Conservation (phyloP, 2,113 vertebrate genomes). For the Arizona elegans region DNA sequence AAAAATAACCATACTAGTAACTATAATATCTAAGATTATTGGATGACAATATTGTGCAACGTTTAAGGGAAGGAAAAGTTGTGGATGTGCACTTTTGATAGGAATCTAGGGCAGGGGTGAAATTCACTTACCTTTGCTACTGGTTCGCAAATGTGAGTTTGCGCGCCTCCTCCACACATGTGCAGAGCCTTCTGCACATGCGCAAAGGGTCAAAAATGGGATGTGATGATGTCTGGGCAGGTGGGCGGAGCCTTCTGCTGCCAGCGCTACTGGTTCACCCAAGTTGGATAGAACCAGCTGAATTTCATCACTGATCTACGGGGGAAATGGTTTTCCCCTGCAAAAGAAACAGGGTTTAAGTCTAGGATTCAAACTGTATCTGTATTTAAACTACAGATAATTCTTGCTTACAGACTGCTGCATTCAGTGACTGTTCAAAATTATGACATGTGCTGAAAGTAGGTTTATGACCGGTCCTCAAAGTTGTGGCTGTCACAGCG, state of each 20-base stretch:
- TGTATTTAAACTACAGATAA: not conserved
- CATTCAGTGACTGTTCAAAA: not conserved
- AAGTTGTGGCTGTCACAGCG: not conserved
- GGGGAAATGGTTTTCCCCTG: too few relatives aligned
- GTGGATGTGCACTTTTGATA: not conserved
- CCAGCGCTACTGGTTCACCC: too few relatives aligned
- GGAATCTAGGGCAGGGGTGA: too few relatives aligned
- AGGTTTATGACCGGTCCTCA: not conserved
- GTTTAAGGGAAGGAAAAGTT: not conserved
- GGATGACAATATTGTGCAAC: not conserved
- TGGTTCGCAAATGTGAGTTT: too few relatives aligned
- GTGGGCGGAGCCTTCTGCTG: too few relatives aligned
- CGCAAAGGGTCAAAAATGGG: too few relatives aligned
- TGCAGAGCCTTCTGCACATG: too few relatives aligned
- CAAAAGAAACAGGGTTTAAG: not conserved
- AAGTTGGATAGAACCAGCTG: too few relatives aligned
- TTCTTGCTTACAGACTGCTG: not conserved
- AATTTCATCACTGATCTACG: too few relatives aligned
- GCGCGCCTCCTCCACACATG: too few relatives aligned
- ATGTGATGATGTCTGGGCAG: too few relatives aligned
- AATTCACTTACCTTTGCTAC: too few relatives aligned
- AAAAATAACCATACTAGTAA: not conserved
- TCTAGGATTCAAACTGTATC: not conserved
- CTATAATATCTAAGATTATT: not conserved
- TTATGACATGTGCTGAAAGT: not conserved